A percentile compares a stretch with the other conserved stretches of the same genome.
Conservation (phyloP, 2,797 vertebrate genomes). For the Sebastes miniatus region DNA sequence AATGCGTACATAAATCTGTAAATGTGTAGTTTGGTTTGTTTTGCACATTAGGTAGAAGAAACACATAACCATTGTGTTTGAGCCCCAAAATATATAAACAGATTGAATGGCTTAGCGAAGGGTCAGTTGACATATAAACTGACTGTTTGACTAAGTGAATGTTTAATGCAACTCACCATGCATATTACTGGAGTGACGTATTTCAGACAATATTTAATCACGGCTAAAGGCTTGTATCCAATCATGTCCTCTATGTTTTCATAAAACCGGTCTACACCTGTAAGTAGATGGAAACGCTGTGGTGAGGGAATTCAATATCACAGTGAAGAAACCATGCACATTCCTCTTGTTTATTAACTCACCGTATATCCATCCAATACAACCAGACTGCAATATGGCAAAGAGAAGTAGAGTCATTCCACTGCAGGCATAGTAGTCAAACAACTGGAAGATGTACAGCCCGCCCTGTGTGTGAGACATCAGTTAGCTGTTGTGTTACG, state of each 20-base stretch:
- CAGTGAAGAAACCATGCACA: background rate
- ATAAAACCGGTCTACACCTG: slow-evolving; percentile 80
- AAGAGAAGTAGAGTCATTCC: slow-evolving; percentile 85
- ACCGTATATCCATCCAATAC: slow-evolving; percentile 84
- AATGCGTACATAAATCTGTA: too few species aligned
- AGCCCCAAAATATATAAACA: background rate
- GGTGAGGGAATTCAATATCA: background rate
- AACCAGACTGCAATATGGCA: slow-evolving; percentile 76
- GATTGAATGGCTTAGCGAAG: background rate
- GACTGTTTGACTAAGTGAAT: background rate
- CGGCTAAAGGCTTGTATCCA: slow-evolving; percentile 76
- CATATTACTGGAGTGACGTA: slow-evolving; percentile 82
- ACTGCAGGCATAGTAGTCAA: slow-evolving; percentile 86
- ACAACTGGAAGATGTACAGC: slow-evolving; percentile 85
- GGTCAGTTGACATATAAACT: background rate
- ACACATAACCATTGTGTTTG: background rate
- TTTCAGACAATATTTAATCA: slow-evolving; percentile 82
- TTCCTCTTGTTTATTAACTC: slow-evolving; percentile 35
- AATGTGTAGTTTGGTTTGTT: background rate
- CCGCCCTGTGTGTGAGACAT: slow-evolving; percentile 73
- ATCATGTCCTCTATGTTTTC: slow-evolving; percentile 84
- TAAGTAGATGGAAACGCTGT: slow-evolving; percentile 10
- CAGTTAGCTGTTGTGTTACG: background rate
- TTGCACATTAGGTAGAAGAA: background rate
- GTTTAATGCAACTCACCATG: slow-evolving; percentile 69